These are phyloP conservation scores for Trypoxylus dichotomus DNA, from an alignment of 1,140 invertebrate species.

Conservation along the genomic window DNA sequence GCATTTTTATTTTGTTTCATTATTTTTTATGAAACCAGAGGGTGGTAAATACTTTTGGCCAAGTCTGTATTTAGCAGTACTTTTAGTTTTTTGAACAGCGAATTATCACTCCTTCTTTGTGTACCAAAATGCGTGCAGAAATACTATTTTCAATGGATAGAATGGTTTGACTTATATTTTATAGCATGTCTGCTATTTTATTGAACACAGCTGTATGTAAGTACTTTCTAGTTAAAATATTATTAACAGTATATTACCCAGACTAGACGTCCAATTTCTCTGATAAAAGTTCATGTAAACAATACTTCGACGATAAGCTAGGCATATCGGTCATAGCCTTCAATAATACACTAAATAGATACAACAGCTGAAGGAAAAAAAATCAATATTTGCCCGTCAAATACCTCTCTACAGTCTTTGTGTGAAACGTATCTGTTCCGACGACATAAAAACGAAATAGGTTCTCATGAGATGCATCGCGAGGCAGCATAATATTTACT, in stretches of 20 bases:
- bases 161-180: no score
- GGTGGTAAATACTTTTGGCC: no score
- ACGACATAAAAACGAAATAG: neutral
- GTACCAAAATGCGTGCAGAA: no score
- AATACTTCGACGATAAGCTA: neutral
- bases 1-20: no score
- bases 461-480: neutral
- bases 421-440: neutral
- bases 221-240: no score
- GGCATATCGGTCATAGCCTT: neutral
- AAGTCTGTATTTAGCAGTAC: no score
- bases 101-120: no score
- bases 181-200: no score
- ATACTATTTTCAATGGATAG: no score
- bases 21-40: no score
- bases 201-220: no score
- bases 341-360: neutral
- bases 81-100: no score
- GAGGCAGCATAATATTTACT: neutral
- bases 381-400: neutral
- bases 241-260: neutral
- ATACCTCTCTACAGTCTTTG: neutral
- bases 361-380: slow-evolving; percentile 5
- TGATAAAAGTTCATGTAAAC: neutral
- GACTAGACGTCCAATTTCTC: neutral